Conservation (phyloP, 2,888 invertebrate genomes). For the Synergus itoensis region DNA sequence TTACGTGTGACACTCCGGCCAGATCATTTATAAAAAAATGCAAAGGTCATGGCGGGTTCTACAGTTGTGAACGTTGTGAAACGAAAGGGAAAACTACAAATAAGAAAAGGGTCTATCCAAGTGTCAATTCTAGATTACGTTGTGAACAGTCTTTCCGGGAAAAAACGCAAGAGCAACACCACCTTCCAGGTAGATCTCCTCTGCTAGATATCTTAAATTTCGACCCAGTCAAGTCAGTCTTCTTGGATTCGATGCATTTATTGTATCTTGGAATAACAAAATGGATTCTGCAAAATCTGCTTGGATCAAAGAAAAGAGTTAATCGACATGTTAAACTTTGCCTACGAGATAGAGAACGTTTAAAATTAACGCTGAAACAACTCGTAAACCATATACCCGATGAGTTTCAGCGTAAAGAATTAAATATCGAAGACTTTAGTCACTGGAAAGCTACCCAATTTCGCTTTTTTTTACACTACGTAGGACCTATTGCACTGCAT, state of each 20-base stretch:
- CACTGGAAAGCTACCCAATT: conserved; percentile 61
- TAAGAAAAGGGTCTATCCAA: conserved; percentile 36
- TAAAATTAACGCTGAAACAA: not conserved
- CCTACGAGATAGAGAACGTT: not conserved
- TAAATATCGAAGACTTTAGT: conserved; percentile 48
- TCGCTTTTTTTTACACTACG: conserved; percentile 55
- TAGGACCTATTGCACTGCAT: conserved; percentile 45
- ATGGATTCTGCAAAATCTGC: not conserved
- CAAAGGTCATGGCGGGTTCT: conserved; percentile 39
- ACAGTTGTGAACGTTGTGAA: conserved; percentile 39
- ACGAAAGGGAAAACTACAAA: conserved; percentile 39
- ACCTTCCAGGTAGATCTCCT: conserved; percentile 33
- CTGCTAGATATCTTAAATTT: conserved; percentile 21
- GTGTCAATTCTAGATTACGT: not conserved
- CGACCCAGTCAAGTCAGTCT: not conserved
- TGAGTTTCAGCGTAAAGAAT: conserved; percentile 48
- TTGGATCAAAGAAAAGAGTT: not conserved
- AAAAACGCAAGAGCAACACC: conserved; percentile 28
- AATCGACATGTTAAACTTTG: not conserved
- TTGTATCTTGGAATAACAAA: conserved; percentile 3
- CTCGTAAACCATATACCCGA: conserved; percentile 21
- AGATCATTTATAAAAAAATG: conserved; percentile 44
- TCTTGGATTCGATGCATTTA: conserved; percentile 39
- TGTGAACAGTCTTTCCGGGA: conserved; percentile 30
- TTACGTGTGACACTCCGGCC: conserved; percentile 21